Base-by-base conservation (phyloP, 2,113 vertebrate genomes). In the Baryphthengus martii region DNA sequence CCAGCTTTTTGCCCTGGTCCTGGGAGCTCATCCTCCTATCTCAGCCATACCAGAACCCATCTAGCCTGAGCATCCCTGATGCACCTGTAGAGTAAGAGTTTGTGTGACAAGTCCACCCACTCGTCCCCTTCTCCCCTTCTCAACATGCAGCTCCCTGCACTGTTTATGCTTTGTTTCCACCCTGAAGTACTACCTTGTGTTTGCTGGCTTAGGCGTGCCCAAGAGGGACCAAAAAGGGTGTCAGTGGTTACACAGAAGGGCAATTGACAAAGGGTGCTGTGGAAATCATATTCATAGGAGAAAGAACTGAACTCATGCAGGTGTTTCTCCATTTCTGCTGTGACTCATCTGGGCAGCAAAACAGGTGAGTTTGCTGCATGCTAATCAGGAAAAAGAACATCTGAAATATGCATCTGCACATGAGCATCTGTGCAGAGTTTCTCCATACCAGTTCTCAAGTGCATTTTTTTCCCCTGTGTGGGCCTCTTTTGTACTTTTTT, bases 391-490 rank as follows among this genome's bases (percentile, higher is more conserved):
- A 68, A 95, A 94, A 92, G 95, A 90, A 31, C 44, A 85, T 88
- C 90, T 97, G 95, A 97, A 95, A 97, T 96, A 96, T 94, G 96
- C 97, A 97, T 97, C 96, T 96, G 89, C 94, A 96, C 93, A 91
- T 61, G 39, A 89, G 93, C 97, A 97, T 96, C 97, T 97, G 95
- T 89, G 95, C 92, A 95, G 93, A 95, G 89, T 95, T 92, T 95
- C 94, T 96, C 97, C 85, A 67, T 91, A 90, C 33, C 91, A 44
- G 88, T 93, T 93, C 94, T 97, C 91, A 89, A 95, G 89, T 80
- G 85, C 81, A 73, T 92, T 94, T 93, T 89, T 93, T 89, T 93
- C 83, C 67, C 91, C 93, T 80, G 35, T 90, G 86, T 20, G 35
- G 82, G 88, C 59, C 80, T 95, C 81, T 95, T 95, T 81, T 78